phyloP scores from a whole-genome alignment of 2,888 invertebrate species.

The Drosophila neutralis region DNA sequence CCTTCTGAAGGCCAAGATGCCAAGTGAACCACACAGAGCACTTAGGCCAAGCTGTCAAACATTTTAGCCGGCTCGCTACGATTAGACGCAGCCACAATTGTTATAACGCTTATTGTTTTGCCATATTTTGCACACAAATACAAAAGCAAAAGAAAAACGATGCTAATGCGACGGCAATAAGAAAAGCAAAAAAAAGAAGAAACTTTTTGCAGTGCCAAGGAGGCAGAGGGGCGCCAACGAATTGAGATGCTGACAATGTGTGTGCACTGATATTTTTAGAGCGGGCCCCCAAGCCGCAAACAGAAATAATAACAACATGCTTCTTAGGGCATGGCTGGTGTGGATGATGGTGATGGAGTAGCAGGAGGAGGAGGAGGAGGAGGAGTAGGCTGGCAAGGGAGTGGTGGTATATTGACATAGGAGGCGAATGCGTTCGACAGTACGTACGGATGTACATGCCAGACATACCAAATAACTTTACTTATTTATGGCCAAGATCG shows the following conservation, averaged over 20 bases:
- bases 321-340: constrained; percentile 5
- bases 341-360: background rate
- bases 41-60: constrained; percentile 61
- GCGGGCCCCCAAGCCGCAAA: constrained; percentile 19
- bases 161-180: constrained; percentile 59
- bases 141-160: constrained; percentile 21
- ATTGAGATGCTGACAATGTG: constrained; percentile 78
- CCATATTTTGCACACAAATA: constrained; percentile 63
- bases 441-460: constrained; percentile 57
- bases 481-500: constrained; percentile 63
- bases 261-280: constrained; percentile 60
- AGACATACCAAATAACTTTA: constrained; percentile 75
- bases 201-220: background rate
- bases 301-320: constrained; percentile 54
- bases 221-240: constrained; percentile 20
- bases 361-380: background rate
- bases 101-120: constrained; percentile 76
- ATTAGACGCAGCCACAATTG: constrained; percentile 54
- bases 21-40: constrained; percentile 37
- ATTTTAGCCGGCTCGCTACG: constrained; percentile 49
- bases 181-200: constrained; percentile 10
- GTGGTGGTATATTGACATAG: constrained; percentile 16
- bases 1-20: background rate
- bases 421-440: constrained; percentile 13
- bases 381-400: background rate